These are phyloP conservation scores for Poicephalus meyeri DNA, from an alignment of 2,113 vertebrate genomes.

Conservation along the genomic window DNA sequence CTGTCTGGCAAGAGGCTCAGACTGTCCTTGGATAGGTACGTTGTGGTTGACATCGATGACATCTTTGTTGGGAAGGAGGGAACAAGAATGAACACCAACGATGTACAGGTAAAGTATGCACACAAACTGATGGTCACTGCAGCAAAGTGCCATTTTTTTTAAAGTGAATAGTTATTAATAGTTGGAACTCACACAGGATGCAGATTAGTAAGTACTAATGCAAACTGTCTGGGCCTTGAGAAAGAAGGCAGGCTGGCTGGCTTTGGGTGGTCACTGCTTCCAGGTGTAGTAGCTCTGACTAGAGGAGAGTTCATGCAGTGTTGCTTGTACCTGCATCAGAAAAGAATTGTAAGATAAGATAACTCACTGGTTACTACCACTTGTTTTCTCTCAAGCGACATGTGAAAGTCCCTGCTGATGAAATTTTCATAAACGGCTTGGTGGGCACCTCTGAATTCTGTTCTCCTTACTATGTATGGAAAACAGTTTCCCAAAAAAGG, in stretches of 20 bases:
- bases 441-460: neutral
- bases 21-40: slow-evolving; percentile 79
- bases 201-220: neutral
- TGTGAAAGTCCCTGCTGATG: neutral
- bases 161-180: neutral
- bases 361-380: neutral
- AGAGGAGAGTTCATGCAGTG: neutral
- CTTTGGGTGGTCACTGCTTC: neutral
- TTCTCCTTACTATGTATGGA: neutral
- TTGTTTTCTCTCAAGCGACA: neutral
- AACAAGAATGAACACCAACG: slow-evolving; percentile 81
- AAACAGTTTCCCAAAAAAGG: neutral
- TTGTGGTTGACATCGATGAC: slow-evolving; percentile 85
- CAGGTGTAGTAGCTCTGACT: neutral
- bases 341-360: neutral
- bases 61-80: slow-evolving; percentile 85
- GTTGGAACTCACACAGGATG: neutral
- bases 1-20: slow-evolving; percentile 75
- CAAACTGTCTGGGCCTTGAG: neutral
- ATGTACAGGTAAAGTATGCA: slow-evolving; percentile 77
- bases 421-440: neutral
- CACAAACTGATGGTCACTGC: neutral
- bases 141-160: neutral
- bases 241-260: neutral
- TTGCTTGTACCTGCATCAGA: neutral